Base-by-base conservation (phyloP, 30 jellyfish, hydroid and myxozoan species). In the Pelagia noctiluca region DNA sequence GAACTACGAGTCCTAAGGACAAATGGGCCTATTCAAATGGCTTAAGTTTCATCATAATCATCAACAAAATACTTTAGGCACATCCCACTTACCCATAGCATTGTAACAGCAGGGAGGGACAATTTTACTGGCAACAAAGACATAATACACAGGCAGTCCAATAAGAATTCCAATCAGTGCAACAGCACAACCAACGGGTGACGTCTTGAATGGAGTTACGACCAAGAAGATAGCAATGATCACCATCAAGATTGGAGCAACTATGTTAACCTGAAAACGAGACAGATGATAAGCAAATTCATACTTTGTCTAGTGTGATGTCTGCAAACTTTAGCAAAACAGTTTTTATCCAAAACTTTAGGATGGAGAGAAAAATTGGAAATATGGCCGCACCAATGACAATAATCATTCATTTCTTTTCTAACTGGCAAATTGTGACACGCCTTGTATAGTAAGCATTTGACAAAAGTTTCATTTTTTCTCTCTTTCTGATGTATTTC, bases 81-180 rank as follows among this genome's bases (percentile, higher is more conserved):
- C 16, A 72, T 1, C 0, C 22, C 19, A 50, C 84, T 48, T 49
- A 80, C 90, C 90, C 22, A 80, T 54, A 26, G 78, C 57, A 30
- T 71, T 21, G 38, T 80, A 71, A 86, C 60, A 87, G 80, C 90
- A 77, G 2, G 52, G 35, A 25, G 96, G 96, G 42, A 87, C 2
- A 24, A 65, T 5, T 46, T 57, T 78, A 47, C 88, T 69, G 73
- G 16, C 75, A 31, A 92, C 90, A 67, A 86, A 92, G 5, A 92
- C n/a, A 71, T 49, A 75, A 54, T 92, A 92, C 71, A 87, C 86
- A 23, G 98, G 98, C 28, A 92, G 35, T 1, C 98, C 98, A 35
- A 71, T 75, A 11, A 92, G 18, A 26, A 92, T 81, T 64, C 88
- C 34, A 24, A 50, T 83, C 76, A 92, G 82, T 5, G 98, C 98